These are phyloP conservation scores for Holacanthus passer DNA, from an alignment of 2,113 vertebrate species.

Conservation along the genomic window DNA sequence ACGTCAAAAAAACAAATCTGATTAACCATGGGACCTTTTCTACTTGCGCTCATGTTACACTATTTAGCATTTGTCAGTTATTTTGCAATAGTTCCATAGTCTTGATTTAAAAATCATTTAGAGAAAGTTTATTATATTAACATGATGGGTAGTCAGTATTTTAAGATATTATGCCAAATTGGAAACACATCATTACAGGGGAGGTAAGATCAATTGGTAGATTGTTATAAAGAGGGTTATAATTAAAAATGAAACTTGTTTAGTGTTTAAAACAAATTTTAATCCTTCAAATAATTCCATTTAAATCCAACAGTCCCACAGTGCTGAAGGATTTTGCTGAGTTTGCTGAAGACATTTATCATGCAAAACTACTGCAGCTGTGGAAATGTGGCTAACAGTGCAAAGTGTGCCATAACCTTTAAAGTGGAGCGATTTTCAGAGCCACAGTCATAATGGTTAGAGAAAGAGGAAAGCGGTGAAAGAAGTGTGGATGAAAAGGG, in stretches of 20 bases:
- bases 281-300: not conserved
- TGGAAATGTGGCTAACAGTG: not conserved
- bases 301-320: not conserved
- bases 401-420: constrained; percentile 1
- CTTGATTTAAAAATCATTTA: not conserved
- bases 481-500: not conserved
- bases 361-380: constrained; percentile 4
- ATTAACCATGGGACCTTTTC: no score
- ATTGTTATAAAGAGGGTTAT: not conserved
- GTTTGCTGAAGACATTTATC: not conserved
- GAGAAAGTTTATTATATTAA: not conserved
- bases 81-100: not conserved
- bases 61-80: not conserved
- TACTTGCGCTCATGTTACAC: not conserved
- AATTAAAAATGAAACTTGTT: not conserved
- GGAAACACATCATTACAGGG: not conserved
- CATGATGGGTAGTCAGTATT: not conserved
- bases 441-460: constrained; percentile 7
- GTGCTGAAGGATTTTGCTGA: not conserved
- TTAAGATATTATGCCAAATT: not conserved
- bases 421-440: not conserved
- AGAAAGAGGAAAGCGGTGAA: constrained; percentile 10
- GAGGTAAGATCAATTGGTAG: not conserved
- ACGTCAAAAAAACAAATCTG: not conserved
- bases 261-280: not conserved